A percentile compares a stretch with the other conserved stretches of the same genome.
Evolutionary conservation across 1,140 invertebrate genomes (phyloP).

Genomic region (Ostrea edulis): DNA sequence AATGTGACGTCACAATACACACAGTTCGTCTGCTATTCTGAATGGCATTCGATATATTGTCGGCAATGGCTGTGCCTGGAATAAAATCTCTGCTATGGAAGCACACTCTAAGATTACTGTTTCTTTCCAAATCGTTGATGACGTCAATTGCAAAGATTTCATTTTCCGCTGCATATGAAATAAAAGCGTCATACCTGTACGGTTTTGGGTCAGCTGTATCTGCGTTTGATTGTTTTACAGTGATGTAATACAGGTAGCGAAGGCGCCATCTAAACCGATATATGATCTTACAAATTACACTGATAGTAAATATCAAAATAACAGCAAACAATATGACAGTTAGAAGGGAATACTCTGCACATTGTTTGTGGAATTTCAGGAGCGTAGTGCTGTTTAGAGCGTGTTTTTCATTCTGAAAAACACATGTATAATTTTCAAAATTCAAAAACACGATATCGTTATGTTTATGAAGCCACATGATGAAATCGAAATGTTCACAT

Average conservation of each 20-base stretch:
- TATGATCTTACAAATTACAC: background rate
- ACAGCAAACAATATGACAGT: background rate
- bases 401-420: background rate
- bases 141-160: background rate
- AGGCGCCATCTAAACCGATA: background rate
- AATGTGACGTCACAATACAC: constrained; percentile 79
- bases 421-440: background rate
- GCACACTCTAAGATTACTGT: constrained; percentile 57
- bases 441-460: background rate
- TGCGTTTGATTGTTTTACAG: background rate
- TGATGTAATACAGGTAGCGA: constrained; percentile 29
- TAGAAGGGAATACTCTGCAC: background rate
- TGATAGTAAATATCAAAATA: background rate
- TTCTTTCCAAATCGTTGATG: constrained; percentile 49
- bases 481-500: constrained; percentile 41
- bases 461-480: background rate
- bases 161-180: constrained; percentile 2
- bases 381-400: background rate
- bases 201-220: too few relatives aligned
- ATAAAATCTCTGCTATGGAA: constrained; percentile 67
- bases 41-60: constrained; percentile 83
- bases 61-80: constrained; percentile 79
- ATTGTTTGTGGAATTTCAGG: constrained; percentile 15
- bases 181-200: constrained; percentile 43
- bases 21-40: constrained; percentile 83